Base-by-base conservation (phyloP, 1,140 invertebrate species). In the Procambarus virginalis region DNA sequence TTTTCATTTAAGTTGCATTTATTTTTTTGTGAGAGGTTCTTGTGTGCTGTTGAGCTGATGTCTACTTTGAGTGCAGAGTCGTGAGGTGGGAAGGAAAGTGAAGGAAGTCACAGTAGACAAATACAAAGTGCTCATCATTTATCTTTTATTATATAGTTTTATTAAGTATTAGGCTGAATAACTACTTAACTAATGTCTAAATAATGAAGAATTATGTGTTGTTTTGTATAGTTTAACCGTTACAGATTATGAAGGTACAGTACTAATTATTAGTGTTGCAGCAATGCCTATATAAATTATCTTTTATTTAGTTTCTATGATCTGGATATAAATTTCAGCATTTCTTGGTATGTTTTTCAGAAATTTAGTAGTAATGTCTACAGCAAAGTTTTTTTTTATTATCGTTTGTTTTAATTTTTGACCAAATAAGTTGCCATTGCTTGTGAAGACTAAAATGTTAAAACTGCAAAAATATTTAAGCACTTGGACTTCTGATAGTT, bases 1-100 rank as follows among this genome's bases (percentile, higher is more conserved):
- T n/a, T 81, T 49, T 60, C 79, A 60, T 81, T 48, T n/a, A 82
- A 55, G 80, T 82, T 82, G 80, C 60, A 68, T 46, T 82, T 82
- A 68, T 82, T 60, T 81, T 34, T 81, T 34, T 46, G 68, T n/a
- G 60, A 68, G 45, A 45, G 49, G 46, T 82, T 60, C 68, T 82
- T 55, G n/a, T 60, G 55, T 81, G 12, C 51, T 60, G n/a, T 60
- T 82, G 58, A 68, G 45, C 46, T n/a, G 49, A 34, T 6, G 17
- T 64, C 60, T 34, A 45, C 51, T 2, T 64, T 45, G n/a, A 51
- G 60, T 82, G 60, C 80, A 48, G 58, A 82, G 46, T 55, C 17
- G 17, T 10, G 20, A 81, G 55, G n/a, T 22, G 51, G 20, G 46
- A 20, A 82, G 22, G 2, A 82, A 20, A 34, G 4, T 73, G 5